Conservation (phyloP, 2,888 invertebrate species). For the Globia sparganii region DNA sequence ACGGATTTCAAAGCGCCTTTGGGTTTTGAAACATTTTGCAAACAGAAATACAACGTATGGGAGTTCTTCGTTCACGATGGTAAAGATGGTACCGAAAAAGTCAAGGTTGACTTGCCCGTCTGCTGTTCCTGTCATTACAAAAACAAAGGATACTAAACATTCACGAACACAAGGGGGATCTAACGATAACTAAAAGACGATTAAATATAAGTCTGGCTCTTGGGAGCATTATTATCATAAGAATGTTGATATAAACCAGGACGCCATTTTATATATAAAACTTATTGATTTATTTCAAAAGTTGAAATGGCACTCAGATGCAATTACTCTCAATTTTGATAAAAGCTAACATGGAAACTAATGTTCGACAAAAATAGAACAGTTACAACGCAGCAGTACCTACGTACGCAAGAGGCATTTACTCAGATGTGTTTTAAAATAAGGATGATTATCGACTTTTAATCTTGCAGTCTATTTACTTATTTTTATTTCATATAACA, state of each 20-base stretch:
- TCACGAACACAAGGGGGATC: neutral
- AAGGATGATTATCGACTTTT: neutral
- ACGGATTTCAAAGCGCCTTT: slow-evolving; percentile 67
- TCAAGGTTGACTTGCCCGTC: slow-evolving; percentile 78
- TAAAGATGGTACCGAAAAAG: slow-evolving; percentile 74
- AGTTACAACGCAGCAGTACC: neutral
- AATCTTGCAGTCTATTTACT: neutral
- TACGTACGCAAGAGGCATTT: neutral
- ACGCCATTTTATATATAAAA: neutral
- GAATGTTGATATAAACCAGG: neutral
- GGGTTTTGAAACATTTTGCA: slow-evolving; percentile 77
- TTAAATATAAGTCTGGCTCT: neutral
- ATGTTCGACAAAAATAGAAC: neutral
- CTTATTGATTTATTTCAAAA: neutral
- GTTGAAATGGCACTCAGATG: neutral
- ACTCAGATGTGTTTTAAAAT: neutral
- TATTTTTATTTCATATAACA: neutral
- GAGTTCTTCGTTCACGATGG: slow-evolving; percentile 79
- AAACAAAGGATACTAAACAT: slow-evolving; percentile 32
- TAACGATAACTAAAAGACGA: neutral
- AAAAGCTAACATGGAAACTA: neutral
- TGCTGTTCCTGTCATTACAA: slow-evolving; percentile 85
- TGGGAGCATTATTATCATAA: neutral
- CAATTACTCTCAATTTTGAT: neutral
- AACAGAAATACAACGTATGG: slow-evolving; percentile 82